Percentiles rank a stretch among this genome's conserved stretches.
phyloP scores from a whole-genome alignment of 2,113 vertebrate species.

The Origma solitaria region DNA sequence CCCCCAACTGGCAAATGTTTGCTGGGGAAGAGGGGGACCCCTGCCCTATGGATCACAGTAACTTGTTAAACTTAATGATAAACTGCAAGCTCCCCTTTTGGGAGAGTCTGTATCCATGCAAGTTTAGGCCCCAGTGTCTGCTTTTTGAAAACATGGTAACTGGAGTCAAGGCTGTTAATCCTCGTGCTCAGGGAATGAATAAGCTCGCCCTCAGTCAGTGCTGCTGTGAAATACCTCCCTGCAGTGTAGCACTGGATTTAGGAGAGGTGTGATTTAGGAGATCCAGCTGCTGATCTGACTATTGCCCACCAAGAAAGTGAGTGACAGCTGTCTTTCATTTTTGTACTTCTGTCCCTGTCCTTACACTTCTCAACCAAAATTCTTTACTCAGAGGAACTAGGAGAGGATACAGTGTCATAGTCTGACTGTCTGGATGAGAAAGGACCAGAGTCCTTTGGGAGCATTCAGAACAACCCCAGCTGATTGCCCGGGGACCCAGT shows the following conservation, averaged over 20 bases:
- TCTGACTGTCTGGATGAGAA: background rate
- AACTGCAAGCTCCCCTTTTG: background rate
- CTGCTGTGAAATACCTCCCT: background rate
- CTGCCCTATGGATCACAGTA: background rate
- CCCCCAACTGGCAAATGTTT: background rate
- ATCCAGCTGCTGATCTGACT: background rate
- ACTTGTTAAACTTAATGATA: background rate
- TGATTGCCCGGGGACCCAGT: background rate
- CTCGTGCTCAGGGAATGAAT: fast-evolving
- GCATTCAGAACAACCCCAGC: background rate
- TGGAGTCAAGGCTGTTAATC: background rate
- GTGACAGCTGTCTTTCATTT: background rate
- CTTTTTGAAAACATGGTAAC: background rate
- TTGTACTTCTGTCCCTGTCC: background rate
- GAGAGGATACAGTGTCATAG: background rate
- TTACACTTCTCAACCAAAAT: background rate
- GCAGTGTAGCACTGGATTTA: background rate
- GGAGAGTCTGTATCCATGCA: background rate
- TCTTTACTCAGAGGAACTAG: background rate
- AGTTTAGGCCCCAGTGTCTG: background rate
- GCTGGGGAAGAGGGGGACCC: background rate
- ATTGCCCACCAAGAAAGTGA: background rate
- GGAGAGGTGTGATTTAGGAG: background rate
- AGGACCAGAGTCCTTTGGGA: background rate
- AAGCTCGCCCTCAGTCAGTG: background rate